Evolutionary conservation across 1,140 invertebrate genomes (phyloP).

Genomic region (Bursaphelenchus mucronatus): DNA sequence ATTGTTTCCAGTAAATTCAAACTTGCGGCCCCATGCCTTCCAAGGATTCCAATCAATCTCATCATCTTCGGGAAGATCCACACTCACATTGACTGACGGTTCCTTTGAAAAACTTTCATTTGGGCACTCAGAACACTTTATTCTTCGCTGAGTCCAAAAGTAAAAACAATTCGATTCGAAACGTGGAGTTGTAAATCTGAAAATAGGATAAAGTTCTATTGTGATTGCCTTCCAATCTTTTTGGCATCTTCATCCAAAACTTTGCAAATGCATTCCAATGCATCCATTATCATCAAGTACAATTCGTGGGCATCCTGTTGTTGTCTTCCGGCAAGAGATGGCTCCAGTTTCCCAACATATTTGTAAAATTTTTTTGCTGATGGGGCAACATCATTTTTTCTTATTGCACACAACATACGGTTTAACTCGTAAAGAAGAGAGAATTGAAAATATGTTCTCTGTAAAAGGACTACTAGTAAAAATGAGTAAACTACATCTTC

Average conservation of each 20-base stretch:
- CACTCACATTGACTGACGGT: conserved; percentile 6
- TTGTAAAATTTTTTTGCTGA: conserved; percentile 5
- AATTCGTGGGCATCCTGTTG: conserved; percentile 13
- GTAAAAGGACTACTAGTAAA: background rate
- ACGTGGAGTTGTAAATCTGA: background rate
- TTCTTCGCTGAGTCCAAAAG: conserved; percentile 6
- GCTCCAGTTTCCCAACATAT: background rate
- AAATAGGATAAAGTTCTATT: conserved; percentile 6
- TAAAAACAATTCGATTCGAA: background rate
- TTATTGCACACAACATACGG: background rate
- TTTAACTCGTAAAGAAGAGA: background rate
- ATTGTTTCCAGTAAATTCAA: background rate
- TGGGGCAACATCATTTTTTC: conserved; percentile 3
- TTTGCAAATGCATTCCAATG: conserved; percentile 2
- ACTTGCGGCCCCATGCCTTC: conserved; percentile 4
- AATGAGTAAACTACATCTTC: background rate
- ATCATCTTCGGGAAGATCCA: conserved; percentile 10
- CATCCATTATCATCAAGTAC: conserved; percentile 1
- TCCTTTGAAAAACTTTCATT: conserved; percentile 1
- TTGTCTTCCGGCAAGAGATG: background rate
- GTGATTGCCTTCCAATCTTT: conserved; percentile 1
- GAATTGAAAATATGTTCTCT: background rate
- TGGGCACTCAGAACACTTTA: background rate
- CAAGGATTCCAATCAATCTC: background rate
- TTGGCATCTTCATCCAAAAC: background rate